A percentile compares a stretch with the other conserved stretches of the same genome.
These are phyloP conservation scores for Aldabrachelys gigantea DNA, from an alignment of 2,113 vertebrate species.

Conservation along the genomic window DNA sequence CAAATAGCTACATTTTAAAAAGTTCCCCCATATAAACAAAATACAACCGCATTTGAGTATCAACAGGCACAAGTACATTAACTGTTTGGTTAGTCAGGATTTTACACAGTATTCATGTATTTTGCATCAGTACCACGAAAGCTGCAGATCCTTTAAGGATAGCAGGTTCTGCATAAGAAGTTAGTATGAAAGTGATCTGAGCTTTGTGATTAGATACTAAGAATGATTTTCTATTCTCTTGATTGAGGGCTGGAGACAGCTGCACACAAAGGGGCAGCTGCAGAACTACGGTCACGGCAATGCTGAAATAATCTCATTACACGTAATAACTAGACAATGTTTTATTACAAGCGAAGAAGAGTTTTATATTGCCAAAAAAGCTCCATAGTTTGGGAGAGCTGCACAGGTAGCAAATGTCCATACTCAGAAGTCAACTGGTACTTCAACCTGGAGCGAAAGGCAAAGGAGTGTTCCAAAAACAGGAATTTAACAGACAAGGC, in stretches of 20 bases:
- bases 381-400: constrained; percentile 9
- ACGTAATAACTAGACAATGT: constrained; percentile 40
- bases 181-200: not conserved
- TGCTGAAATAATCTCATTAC: constrained; percentile 58
- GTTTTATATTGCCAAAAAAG: constrained; percentile 45
- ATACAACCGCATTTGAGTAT: not conserved
- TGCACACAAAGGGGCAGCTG: not conserved
- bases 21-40: not conserved
- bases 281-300: not conserved
- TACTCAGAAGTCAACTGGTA: not conserved
- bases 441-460: not conserved
- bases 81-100: not conserved
- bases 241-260: not conserved
- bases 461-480: constrained; percentile 27
- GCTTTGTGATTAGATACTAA: not conserved
- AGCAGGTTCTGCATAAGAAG: not conserved
- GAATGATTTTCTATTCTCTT: not conserved
- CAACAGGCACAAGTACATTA: not conserved
- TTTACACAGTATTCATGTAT: not conserved
- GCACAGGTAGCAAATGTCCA: not conserved
- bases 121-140: not conserved
- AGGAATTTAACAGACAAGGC: not conserved
- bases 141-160: not conserved
- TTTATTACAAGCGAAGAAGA: constrained; percentile 70
- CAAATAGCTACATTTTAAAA: too few relatives aligned